Conservation (phyloP, 2,888 invertebrate genomes). For the Himalopsyche japonica region DNA sequence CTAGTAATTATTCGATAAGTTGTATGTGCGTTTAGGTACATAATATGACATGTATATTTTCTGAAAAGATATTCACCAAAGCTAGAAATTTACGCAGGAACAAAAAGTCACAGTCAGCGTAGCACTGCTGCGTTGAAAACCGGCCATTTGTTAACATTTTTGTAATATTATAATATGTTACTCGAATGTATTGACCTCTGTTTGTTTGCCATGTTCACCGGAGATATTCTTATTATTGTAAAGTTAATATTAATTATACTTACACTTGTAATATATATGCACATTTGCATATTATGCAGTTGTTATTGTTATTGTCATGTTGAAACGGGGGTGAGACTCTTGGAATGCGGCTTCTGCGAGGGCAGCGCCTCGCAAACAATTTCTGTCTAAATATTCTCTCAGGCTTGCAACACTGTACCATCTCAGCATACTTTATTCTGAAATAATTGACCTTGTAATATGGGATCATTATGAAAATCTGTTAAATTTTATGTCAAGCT, state of each 20-base stretch:
- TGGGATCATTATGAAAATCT: too few relatives aligned
- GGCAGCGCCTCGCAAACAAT: neutral
- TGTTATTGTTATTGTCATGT: constrained; percentile 5
- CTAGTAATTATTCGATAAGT: constrained; percentile 28
- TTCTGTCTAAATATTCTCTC: neutral
- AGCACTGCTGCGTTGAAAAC: neutral
- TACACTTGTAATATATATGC: constrained; percentile 31
- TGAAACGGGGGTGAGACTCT: neutral
- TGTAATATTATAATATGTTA: constrained; percentile 7
- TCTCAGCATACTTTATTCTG: neutral
- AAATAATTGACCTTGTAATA: too few relatives aligned
- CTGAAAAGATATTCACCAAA: constrained; percentile 40
- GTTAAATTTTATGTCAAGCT: too few relatives aligned
- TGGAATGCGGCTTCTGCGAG: neutral
- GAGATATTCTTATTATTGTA: neutral
- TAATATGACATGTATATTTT: constrained; percentile 40
- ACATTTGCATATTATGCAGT: constrained; percentile 13
- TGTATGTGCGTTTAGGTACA: constrained; percentile 37
- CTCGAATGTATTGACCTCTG: neutral
- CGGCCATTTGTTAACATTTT: constrained; percentile 15
- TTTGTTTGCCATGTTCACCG: neutral
- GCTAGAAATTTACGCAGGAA: constrained; percentile 35
- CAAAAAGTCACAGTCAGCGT: neutral
- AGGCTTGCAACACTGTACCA: neutral
- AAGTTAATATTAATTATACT: constrained; percentile 3